Percentiles rank a stretch among this genome's conserved stretches.
These are phyloP conservation scores for Hypanus sabinus DNA, from an alignment of 2,113 vertebrate species.

Conservation along the genomic window DNA sequence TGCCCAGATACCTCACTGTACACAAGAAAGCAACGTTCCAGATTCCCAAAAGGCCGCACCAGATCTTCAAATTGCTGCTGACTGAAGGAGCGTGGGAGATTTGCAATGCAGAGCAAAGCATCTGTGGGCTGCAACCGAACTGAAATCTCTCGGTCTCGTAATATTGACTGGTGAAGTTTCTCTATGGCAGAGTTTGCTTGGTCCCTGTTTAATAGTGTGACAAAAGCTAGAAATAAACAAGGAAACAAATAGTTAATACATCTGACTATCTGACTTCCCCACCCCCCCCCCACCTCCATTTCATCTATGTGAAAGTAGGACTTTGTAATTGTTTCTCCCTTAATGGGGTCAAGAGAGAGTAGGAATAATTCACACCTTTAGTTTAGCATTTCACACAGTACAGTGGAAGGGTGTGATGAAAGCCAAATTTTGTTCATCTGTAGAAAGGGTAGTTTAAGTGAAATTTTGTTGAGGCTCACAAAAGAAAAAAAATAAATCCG, in stretches of 20 bases:
- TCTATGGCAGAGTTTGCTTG: slow-evolving; percentile 78
- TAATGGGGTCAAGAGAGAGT: too few species aligned
- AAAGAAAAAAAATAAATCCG: neutral
- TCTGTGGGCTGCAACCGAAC: slow-evolving; percentile 87
- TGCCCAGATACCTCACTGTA: slow-evolving; percentile 69
- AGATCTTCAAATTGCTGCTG: slow-evolving; percentile 87
- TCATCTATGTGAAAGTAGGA: neutral
- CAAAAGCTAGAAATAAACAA: slow-evolving; percentile 59
- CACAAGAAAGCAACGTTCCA: slow-evolving; percentile 86
- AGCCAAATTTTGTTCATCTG: neutral
- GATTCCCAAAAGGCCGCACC: slow-evolving; percentile 82
- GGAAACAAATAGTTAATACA: neutral
- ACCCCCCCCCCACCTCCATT: too few species aligned
- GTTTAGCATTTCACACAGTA: too few species aligned
- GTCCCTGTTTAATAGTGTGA: slow-evolving; percentile 80
- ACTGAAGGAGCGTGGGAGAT: slow-evolving; percentile 70
- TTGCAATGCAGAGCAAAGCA: slow-evolving; percentile 80
- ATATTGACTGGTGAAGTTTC: slow-evolving; percentile 68
- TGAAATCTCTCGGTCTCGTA: slow-evolving; percentile 75
- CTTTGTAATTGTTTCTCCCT: neutral
- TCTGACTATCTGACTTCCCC: too few species aligned
- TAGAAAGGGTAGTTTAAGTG: neutral
- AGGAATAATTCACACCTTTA: too few species aligned
- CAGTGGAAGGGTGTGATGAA: neutral
- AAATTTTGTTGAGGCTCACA: neutral